Evolutionary conservation across 2,797 vertebrate species (phyloP).

Genomic region (Dendrocincla tyrannina): DNA sequence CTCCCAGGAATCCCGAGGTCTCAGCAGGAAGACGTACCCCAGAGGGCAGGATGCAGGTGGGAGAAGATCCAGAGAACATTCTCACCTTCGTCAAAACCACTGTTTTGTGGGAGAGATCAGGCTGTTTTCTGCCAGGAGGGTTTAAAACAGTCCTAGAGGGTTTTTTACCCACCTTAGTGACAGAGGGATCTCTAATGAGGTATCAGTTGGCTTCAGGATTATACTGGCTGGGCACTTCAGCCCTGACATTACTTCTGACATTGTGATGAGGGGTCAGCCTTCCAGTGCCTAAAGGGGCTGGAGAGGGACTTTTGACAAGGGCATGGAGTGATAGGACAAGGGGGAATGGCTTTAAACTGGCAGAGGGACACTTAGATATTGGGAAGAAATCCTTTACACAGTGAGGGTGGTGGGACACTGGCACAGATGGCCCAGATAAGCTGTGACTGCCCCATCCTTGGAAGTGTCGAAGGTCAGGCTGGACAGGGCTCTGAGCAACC

Average conservation of each 20-base stretch:
- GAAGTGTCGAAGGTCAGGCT: not conserved
- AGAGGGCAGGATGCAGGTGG: not conserved
- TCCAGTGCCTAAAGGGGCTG: not conserved
- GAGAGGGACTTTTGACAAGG: not conserved
- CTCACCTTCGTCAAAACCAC: not conserved
- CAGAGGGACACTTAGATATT: not conserved
- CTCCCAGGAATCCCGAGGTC: not conserved
- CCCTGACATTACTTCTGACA: not conserved
- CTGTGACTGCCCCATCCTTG: not conserved
- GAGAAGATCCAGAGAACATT: not conserved
- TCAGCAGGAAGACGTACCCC: not conserved
- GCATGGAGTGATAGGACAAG: not conserved
- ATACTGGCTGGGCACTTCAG: not conserved
- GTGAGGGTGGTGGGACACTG: not conserved
- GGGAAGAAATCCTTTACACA: not conserved
- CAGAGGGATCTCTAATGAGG: not conserved
- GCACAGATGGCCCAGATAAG: not conserved
- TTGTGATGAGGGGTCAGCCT: not conserved
- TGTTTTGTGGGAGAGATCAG: not conserved
- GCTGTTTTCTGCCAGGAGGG: not conserved
- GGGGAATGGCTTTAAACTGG: not conserved
- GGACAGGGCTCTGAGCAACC: not conserved
- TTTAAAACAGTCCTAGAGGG: not conserved
- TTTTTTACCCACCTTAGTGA: not conserved
- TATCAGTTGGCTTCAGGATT: fast-evolving